These are phyloP conservation scores for Coenonympha glycerion DNA, from an alignment of 2,888 invertebrate genomes.

Conservation along the genomic window DNA sequence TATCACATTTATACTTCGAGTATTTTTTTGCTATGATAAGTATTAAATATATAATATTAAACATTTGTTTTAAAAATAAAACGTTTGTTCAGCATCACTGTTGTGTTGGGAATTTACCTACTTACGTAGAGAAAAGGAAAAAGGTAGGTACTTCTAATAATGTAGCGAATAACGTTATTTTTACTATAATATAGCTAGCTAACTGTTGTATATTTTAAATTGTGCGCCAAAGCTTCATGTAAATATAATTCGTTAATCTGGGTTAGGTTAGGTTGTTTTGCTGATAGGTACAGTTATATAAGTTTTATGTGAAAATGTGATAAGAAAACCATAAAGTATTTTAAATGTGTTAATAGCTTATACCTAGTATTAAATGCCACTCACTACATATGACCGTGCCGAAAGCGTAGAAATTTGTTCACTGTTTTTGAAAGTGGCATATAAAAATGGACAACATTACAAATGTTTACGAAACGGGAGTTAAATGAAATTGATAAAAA, in stretches of 20 bases:
- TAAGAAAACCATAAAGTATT: conserved; percentile 18
- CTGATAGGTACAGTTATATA: conserved; percentile 23
- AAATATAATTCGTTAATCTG: conserved; percentile 6
- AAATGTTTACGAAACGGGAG: no score
- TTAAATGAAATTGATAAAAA: no score
- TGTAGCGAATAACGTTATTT: no score
- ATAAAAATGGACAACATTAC: no score
- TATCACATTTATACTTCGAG: no score
- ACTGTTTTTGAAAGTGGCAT: no score
- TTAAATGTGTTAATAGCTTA: conserved; percentile 22
- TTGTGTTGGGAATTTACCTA: neutral
- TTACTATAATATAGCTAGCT: no score
- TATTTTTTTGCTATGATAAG: no score
- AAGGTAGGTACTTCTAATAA: neutral
- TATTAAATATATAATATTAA: no score
- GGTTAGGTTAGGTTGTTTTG: conserved; percentile 17
- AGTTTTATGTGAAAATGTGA: conserved; percentile 25
- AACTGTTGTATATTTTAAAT: conserved; percentile 7
- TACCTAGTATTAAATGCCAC: neutral
- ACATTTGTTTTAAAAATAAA: conserved; percentile 5
- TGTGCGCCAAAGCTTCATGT: conserved; percentile 12
- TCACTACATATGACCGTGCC: conserved; percentile 9
- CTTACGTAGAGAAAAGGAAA: neutral
- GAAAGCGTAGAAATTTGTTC: neutral
- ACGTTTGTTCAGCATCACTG: conserved; percentile 28